Evolutionary conservation across 2,888 invertebrate genomes (phyloP).

Genomic region (Drosophila pegasa): DNA sequence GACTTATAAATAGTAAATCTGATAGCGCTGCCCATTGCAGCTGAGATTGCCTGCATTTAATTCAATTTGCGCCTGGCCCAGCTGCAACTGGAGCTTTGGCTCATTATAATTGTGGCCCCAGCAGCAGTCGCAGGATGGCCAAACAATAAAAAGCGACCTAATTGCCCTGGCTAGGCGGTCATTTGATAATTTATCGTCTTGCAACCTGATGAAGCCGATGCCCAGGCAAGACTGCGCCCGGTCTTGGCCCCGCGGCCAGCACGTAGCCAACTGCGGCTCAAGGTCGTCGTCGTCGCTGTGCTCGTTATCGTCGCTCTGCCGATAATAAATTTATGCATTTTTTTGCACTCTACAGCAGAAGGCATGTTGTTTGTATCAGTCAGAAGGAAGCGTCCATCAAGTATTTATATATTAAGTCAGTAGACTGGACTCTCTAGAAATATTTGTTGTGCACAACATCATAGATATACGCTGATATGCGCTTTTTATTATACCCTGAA

Average conservation of each 20-base stretch:
- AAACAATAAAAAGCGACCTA: constrained; percentile 65
- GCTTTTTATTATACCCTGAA: too few species aligned
- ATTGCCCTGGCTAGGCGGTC: constrained; percentile 55
- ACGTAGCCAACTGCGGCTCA: constrained; percentile 47
- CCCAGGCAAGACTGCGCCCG: constrained; percentile 6
- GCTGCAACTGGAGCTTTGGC: constrained; percentile 34
- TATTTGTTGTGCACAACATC: too few species aligned
- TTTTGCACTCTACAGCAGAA: not conserved
- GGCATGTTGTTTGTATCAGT: not conserved
- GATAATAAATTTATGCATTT: constrained; percentile 75
- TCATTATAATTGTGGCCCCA: constrained; percentile 29
- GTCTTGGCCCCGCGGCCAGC: constrained; percentile 15
- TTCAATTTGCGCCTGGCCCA: constrained; percentile 67
- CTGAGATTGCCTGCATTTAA: constrained; percentile 45
- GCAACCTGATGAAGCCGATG: constrained; percentile 45
- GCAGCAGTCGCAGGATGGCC: constrained; percentile 22
- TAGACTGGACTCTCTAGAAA: not conserved
- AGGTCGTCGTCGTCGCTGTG: constrained; percentile 67
- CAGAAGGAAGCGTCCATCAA: not conserved
- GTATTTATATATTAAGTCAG: not conserved
- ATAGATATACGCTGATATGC: too few species aligned
- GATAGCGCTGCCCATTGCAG: constrained; percentile 1
- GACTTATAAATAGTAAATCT: constrained; percentile 29
- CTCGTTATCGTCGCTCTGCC: constrained; percentile 49
- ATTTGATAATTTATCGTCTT: constrained; percentile 74